Conservation (phyloP, 2,888 invertebrate species). For the Leptopterna dolabrata region DNA sequence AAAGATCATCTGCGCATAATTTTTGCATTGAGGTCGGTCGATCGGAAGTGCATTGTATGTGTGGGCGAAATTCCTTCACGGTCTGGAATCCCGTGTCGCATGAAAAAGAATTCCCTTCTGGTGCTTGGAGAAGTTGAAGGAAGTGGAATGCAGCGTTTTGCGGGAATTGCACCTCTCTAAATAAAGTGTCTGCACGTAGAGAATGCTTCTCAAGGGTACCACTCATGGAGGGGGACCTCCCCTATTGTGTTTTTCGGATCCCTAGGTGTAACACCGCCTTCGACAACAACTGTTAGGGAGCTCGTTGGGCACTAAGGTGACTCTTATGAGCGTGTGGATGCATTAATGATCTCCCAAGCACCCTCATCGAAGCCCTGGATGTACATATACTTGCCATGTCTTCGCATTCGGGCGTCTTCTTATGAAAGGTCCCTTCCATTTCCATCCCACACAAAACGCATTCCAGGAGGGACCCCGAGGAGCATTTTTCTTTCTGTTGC, state of each 20-base stretch:
- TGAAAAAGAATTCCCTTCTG: neutral
- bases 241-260: neutral
- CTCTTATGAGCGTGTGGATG: neutral
- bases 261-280: neutral
- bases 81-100: neutral
- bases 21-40: neutral
- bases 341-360: neutral
- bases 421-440: neutral
- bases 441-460: neutral
- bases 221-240: neutral
- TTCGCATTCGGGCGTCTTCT: conserved; percentile 13
- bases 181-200: neutral
- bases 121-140: neutral
- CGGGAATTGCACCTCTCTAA: neutral
- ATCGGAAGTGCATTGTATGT: neutral
- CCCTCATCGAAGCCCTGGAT: neutral
- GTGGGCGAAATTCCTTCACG: neutral
- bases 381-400: conserved; percentile 8
- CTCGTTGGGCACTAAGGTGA: neutral
- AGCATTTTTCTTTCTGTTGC: conserved; percentile 20
- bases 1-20: neutral
- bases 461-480: neutral
- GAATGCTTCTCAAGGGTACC: neutral
- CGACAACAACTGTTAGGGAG: neutral
- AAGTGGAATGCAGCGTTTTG: neutral